Evolutionary conservation across 2,888 invertebrate genomes (phyloP).

Genomic region (Agrochola lota): DNA sequence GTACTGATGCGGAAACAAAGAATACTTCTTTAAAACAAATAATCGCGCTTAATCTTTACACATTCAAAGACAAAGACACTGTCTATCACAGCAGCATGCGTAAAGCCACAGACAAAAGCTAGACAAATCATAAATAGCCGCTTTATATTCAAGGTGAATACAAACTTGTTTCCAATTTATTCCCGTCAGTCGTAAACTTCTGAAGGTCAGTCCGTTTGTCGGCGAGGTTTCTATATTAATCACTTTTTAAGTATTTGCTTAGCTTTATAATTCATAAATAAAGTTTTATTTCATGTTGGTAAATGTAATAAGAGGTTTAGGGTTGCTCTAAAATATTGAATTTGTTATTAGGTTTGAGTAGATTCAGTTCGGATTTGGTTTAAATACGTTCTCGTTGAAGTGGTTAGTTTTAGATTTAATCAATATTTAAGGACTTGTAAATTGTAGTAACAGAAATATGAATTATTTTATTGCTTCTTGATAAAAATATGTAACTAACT

Average conservation of each 20-base stretch:
- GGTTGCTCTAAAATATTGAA: constrained; percentile 6
- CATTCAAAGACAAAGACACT: not conserved
- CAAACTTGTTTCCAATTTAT: constrained; percentile 51
- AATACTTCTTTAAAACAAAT: not conserved
- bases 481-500: not conserved
- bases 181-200: constrained; percentile 45
- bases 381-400: not conserved
- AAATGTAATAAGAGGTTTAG: constrained; percentile 23
- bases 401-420: not conserved
- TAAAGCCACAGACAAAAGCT: not conserved
- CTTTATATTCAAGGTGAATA: constrained; percentile 46
- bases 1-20: not conserved
- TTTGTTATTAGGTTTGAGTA: not conserved
- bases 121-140: constrained; percentile 24
- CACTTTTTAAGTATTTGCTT: constrained; percentile 52
- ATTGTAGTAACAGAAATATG: not conserved
- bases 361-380: not conserved
- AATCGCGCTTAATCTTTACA: not conserved
- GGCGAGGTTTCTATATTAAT: constrained; percentile 45
- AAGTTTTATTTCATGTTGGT: constrained; percentile 46
- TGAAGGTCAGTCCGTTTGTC: constrained; percentile 50
- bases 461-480: not conserved
- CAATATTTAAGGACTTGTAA: not conserved
- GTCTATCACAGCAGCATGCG: not conserved
- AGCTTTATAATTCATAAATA: constrained; percentile 52